phyloP scores from a whole-genome alignment of 2,888 invertebrate genomes.

The Trichopria drosophilae region DNA sequence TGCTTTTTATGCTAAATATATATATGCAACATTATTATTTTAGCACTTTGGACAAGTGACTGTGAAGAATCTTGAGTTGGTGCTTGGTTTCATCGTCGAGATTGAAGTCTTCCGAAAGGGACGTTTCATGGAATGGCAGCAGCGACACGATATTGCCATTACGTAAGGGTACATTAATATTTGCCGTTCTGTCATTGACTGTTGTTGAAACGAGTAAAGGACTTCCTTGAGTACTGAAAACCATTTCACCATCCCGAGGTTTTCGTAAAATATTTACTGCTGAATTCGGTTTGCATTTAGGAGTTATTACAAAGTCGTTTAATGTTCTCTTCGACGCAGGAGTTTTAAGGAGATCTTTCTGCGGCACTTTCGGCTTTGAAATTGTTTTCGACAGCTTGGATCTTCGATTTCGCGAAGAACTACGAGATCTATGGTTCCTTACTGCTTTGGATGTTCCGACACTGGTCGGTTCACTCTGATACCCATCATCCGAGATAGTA shows the following conservation, averaged over 20 bases:
- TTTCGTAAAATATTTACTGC: slow-evolving; percentile 66
- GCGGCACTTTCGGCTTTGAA: background rate
- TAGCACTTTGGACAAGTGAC: slow-evolving; percentile 47
- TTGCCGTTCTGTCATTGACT: slow-evolving; percentile 62
- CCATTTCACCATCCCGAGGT: slow-evolving; percentile 69
- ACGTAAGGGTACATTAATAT: slow-evolving; percentile 68
- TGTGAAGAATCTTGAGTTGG: slow-evolving; percentile 47
- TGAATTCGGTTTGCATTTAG: slow-evolving; percentile 65
- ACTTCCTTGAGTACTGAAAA: slow-evolving; percentile 70
- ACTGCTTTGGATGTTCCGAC: slow-evolving; percentile 24
- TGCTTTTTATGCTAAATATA: too few relatives aligned
- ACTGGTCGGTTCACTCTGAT: slow-evolving; percentile 45
- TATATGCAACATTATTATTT: too few relatives aligned
- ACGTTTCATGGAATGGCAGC: slow-evolving; percentile 61
- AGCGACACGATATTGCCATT: slow-evolving; percentile 68
- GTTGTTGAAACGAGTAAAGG: slow-evolving; percentile 65
- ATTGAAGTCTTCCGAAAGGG: slow-evolving; percentile 56
- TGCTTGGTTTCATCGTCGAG: slow-evolving; percentile 52
- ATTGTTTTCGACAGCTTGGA: slow-evolving; percentile 22
- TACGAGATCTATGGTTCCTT: slow-evolving; percentile 28
- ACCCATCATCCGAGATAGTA: slow-evolving; percentile 50
- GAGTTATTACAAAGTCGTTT: slow-evolving; percentile 45
- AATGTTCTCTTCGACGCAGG: slow-evolving; percentile 34
- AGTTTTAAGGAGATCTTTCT: slow-evolving; percentile 37
- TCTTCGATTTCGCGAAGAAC: slow-evolving; percentile 36